phyloP scores from a whole-genome alignment of 2,888 invertebrate species.

The Galerucella nymphaeae region DNA sequence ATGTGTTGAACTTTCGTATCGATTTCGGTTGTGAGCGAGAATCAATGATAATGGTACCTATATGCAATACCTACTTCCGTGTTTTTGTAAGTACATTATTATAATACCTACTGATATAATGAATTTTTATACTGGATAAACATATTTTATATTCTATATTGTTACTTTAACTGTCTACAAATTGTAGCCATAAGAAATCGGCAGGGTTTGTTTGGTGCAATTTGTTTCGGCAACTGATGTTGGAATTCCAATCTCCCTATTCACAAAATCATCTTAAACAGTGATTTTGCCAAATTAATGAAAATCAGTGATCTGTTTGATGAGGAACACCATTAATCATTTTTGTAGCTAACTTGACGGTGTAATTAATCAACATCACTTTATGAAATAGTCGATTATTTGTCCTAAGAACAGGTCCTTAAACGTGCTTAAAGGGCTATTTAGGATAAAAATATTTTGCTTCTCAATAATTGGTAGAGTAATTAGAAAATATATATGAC shows the following conservation, averaged over 20 bases:
- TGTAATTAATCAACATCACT: constrained; percentile 47
- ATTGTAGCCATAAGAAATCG: not conserved
- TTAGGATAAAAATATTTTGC: not conserved
- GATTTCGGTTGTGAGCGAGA: too few species aligned
- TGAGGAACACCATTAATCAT: constrained; percentile 61
- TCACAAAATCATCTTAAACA: constrained; percentile 36
- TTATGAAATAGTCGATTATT: constrained; percentile 47
- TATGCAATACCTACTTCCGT: too few species aligned
- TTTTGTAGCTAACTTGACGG: constrained; percentile 45
- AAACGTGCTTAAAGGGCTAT: not conserved
- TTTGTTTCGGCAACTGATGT: constrained; percentile 23
- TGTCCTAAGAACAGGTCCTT: constrained; percentile 38
- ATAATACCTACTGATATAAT: too few species aligned
- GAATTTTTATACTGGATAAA: too few species aligned
- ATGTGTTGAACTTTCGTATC: too few species aligned
- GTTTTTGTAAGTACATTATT: too few species aligned
- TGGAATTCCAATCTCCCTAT: constrained; percentile 14
- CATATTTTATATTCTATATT: too few species aligned
- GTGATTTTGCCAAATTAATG: constrained; percentile 59
- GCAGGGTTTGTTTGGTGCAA: constrained; percentile 27
- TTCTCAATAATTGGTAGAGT: too few species aligned
- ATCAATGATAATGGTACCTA: too few species aligned
- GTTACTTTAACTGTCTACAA: too few species aligned
- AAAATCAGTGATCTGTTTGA: constrained; percentile 62
- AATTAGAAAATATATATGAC: too few species aligned